Evolutionary conservation across 2,888 invertebrate species (phyloP), one percentile per base, ranked within the genome.

Genomic region (Polietes domitor): DNA sequence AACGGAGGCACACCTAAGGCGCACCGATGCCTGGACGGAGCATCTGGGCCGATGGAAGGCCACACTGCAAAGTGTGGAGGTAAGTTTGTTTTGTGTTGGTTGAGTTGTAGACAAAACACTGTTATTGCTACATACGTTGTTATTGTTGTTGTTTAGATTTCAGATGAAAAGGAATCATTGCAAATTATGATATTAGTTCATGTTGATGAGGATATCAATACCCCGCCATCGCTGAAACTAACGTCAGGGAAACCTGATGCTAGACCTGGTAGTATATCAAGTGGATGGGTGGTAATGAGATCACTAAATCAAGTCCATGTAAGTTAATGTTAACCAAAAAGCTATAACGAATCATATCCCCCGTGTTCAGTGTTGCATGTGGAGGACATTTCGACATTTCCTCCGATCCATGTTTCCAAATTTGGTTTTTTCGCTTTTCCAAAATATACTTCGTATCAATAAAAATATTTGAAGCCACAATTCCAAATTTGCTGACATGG

Each of bases 11-110:
- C 97, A 98, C 92, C 93, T 98, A 74, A 94, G 95, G 17, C 94
- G 97, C 53, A 98, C 98, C 0, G 97, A 97, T 92, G 95, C 96
- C 70, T 98, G 98, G 98, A 96, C 96, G 0, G 97, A 97, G 87
- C 96, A 98, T 91, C 93, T 98, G 86, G 97, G 98, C 24, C 94
- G 94, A 86, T 98, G 98, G 98, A 94, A 96, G 82, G 97, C 97
- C 6, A 95, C 95, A 55, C 96, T 98, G 26, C 96, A 96, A 90
- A 96, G 95, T 89, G 96, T 96, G 7, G 96, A 97, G 96, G 96
- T 93, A 87, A 50, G 71, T 32, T 70, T 53, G 6, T 28, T 50
- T 85, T 76, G 78, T 86, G 37, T 85, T 7, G 1, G 37, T 37
- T 37, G 10, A 37, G 41, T 58, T 73, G 43, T 6, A 5, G 9